Percentiles rank a stretch among this genome's conserved stretches.
These are phyloP conservation scores for Bolborhynchus lineola DNA, from an alignment of 2,113 vertebrate species.

Conservation along the genomic window DNA sequence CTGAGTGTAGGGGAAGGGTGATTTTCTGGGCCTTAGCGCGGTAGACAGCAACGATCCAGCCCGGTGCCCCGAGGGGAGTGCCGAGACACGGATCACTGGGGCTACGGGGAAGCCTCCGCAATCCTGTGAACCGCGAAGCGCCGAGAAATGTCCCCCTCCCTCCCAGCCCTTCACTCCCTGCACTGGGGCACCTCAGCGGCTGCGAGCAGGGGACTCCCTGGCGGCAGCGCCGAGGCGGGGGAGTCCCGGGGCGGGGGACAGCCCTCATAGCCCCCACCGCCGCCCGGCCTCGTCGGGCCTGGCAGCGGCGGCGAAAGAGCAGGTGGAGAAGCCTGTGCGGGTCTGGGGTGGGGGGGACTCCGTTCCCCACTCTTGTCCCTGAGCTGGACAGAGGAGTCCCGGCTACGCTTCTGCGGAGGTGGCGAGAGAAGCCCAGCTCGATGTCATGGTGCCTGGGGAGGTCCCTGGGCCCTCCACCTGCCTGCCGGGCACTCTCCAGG, in stretches of 20 bases:
- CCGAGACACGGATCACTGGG: background rate
- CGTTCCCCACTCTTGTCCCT: background rate
- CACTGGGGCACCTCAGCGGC: background rate
- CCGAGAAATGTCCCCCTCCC: background rate
- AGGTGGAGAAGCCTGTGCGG: fast-evolving
- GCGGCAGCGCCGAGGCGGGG: background rate
- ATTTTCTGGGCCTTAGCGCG: background rate
- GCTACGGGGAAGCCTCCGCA: background rate
- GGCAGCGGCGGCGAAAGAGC: no score
- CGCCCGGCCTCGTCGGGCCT: background rate
- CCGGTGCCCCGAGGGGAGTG: background rate
- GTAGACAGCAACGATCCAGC: background rate
- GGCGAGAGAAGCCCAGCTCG: background rate
- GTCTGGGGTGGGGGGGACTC: background rate
- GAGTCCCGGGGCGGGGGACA: background rate
- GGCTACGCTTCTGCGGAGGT: no score
- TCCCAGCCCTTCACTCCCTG: background rate
- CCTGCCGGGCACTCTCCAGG: background rate
- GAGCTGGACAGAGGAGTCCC: background rate
- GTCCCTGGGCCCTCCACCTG: background rate
- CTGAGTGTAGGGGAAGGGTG: background rate
- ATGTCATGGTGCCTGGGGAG: background rate
- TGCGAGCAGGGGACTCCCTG: background rate
- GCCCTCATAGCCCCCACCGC: no score
- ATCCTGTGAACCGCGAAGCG: background rate